Percentiles rank a stretch among this genome's conserved stretches.
Conservation (phyloP, 2,888 invertebrate genomes). For the Acronicta leporina region DNA sequence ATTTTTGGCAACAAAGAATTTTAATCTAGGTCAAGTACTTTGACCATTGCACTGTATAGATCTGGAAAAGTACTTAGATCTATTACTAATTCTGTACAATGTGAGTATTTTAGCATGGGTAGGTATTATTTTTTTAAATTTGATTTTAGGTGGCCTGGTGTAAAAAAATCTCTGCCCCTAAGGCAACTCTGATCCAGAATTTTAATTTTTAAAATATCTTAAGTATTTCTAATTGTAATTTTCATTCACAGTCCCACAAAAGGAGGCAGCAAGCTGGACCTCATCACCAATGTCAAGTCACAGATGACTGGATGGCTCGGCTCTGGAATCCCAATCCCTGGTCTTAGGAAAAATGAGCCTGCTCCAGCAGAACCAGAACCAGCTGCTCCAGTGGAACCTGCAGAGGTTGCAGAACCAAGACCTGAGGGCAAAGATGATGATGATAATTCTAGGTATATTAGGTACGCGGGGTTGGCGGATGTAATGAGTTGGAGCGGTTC, state of each 20-base stretch:
- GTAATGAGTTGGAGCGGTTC: conserved; percentile 81
- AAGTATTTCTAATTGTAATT: conserved; percentile 4
- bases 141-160: too few species aligned
- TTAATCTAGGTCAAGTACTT: conserved; percentile 52
- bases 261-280: conserved; percentile 92
- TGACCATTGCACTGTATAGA: conserved; percentile 14
- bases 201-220: background rate
- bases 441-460: conserved; percentile 95
- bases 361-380: conserved; percentile 84
- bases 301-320: conserved; percentile 96
- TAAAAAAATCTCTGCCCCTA: too few species aligned
- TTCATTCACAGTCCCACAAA: conserved; percentile 91
- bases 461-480: conserved; percentile 91
- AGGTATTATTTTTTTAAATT: too few species aligned
- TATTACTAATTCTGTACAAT: too few species aligned
- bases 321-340: conserved; percentile 93
- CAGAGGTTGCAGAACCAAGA: conserved; percentile 78
- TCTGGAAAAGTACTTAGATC: too few species aligned
- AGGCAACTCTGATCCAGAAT: too few species aligned
- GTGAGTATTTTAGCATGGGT: too few species aligned
- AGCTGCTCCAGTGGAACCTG: conserved; percentile 78
- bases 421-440: conserved; percentile 92
- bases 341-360: conserved; percentile 91
- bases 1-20: conserved; percentile 31
- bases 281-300: conserved; percentile 95